Evolutionary conservation across 2,113 vertebrate species (phyloP).

Genomic region (Plecturocebus donacophilus): DNA sequence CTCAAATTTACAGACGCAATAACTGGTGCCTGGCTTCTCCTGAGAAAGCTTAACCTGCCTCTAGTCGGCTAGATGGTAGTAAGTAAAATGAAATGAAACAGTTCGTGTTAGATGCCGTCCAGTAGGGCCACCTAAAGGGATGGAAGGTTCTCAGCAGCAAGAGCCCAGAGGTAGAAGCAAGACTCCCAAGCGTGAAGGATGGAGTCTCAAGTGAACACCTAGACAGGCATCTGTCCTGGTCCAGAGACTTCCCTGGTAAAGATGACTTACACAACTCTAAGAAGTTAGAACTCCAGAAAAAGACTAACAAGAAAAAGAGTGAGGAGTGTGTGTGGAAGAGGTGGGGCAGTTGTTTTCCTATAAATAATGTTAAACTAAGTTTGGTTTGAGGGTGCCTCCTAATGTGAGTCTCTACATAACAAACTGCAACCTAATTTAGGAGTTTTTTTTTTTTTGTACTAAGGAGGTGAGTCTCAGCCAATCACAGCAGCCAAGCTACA

Average conservation of each 20-base stretch:
- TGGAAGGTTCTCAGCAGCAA: neutral
- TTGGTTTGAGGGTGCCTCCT: neutral
- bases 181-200: neutral
- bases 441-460: neutral
- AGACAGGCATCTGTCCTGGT: neutral
- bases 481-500: neutral
- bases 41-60: neutral
- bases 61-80: neutral
- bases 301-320: neutral
- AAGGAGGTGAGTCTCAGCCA: neutral
- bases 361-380: neutral
- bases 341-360: neutral
- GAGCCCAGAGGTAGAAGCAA: neutral
- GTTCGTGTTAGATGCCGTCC: neutral
- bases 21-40: neutral
- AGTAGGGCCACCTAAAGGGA: neutral
- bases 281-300: neutral
- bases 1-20: neutral
- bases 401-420: neutral
- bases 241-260: neutral
- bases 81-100: neutral
- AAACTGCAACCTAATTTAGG: neutral
- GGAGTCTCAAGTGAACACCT: neutral
- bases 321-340: neutral
- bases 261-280: neutral